Evolutionary conservation across 2,113 vertebrate genomes (phyloP).

Genomic region (Madoqua kirkii): DNA sequence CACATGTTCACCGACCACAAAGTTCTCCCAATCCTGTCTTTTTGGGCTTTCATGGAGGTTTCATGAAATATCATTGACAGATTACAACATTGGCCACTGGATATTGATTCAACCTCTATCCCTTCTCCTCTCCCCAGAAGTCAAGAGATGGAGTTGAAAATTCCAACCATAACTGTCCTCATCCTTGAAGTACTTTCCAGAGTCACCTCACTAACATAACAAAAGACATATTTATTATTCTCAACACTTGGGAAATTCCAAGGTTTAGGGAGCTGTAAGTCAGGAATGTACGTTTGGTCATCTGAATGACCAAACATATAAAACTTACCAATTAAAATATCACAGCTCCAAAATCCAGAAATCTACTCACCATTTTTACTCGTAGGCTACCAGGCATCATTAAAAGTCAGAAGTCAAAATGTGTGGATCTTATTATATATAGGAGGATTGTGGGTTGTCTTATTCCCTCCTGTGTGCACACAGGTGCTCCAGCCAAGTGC

Average conservation of each 20-base stretch:
- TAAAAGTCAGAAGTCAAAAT: not conserved
- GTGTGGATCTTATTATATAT: fast-evolving
- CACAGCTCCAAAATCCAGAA: not conserved
- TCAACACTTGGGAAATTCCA: not conserved
- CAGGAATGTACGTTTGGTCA: not conserved
- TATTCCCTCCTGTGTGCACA: not conserved
- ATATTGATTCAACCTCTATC: not conserved
- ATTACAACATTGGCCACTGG: not conserved
- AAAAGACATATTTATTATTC: not conserved
- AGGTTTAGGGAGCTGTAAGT: not conserved
- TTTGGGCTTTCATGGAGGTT: not conserved
- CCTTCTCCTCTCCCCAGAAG: not conserved
- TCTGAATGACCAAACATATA: not conserved
- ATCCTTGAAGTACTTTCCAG: not conserved
- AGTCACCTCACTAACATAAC: not conserved
- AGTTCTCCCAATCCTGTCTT: not conserved
- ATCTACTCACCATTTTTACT: not conserved
- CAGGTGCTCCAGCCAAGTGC: not conserved
- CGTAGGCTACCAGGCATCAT: no score
- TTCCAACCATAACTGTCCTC: not conserved
- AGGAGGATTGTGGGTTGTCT: no score
- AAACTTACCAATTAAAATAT: not conserved
- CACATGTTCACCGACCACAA: not conserved
- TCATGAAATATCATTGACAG: not conserved
- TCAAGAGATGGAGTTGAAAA: not conserved